Evolutionary conservation across 2,797 vertebrate genomes (phyloP).

Genomic region (Lagodon rhomboides): DNA sequence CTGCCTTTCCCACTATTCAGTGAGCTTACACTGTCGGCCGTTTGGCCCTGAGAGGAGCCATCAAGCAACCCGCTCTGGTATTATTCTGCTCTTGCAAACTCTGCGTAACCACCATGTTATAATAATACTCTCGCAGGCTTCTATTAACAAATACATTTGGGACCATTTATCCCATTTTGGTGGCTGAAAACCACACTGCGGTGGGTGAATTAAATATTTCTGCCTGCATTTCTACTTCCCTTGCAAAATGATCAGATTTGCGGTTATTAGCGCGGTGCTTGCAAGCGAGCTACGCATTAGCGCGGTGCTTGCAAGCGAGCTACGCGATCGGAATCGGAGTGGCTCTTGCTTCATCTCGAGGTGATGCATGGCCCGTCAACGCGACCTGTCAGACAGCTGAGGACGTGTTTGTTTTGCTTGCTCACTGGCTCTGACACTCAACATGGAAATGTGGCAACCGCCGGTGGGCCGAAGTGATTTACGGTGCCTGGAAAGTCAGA

Average conservation of each 20-base stretch:
- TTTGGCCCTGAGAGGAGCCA: slow-evolving; percentile 25
- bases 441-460: slow-evolving; percentile 35
- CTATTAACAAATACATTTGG: slow-evolving; percentile 46
- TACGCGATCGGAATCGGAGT: slow-evolving; percentile 4
- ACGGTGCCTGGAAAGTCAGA: slow-evolving; percentile 39
- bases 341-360: background rate
- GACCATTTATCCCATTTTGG: slow-evolving; percentile 37
- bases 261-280: slow-evolving; percentile 7
- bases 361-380: slow-evolving; percentile 36
- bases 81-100: slow-evolving; percentile 54
- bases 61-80: slow-evolving; percentile 24
- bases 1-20: slow-evolving; percentile 53
- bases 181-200: slow-evolving; percentile 25
- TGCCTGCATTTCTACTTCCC: background rate
- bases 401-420: slow-evolving; percentile 57
- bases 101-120: slow-evolving; percentile 48
- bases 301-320: slow-evolving; percentile 7
- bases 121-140: slow-evolving; percentile 34
- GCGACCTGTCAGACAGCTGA: slow-evolving; percentile 45
- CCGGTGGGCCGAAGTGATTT: slow-evolving; percentile 43
- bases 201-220: slow-evolving; percentile 21
- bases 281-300: slow-evolving; percentile 1
- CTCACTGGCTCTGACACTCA: slow-evolving; percentile 34
- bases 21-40: slow-evolving; percentile 1
- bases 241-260: slow-evolving; percentile 25